Evolutionary conservation across 1,140 invertebrate genomes (phyloP).

Genomic region (Pteromalus puparum): DNA sequence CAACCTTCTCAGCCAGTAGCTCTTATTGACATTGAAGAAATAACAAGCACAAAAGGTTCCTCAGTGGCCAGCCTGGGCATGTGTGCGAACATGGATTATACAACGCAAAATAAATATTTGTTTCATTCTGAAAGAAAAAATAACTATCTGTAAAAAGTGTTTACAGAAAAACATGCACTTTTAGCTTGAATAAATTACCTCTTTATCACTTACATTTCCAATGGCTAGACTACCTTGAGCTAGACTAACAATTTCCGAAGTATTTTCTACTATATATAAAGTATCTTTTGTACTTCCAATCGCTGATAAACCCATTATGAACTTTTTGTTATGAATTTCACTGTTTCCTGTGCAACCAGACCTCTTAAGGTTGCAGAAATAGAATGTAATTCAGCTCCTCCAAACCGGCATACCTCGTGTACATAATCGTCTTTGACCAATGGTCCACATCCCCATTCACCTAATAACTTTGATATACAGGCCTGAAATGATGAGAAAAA

Average conservation of each 20-base stretch:
- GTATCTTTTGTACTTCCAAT: constrained; percentile 20
- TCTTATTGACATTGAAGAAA: constrained; percentile 78
- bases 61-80: constrained; percentile 89
- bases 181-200: constrained; percentile 36
- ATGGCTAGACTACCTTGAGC: constrained; percentile 69
- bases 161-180: neutral
- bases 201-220: constrained; percentile 58
- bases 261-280: constrained; percentile 20
- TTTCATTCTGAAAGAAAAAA: constrained; percentile 56
- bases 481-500: constrained; percentile 69
- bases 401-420: constrained; percentile 96
- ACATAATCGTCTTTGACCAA: constrained; percentile 94
- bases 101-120: constrained; percentile 84
- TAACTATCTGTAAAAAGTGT: constrained; percentile 18
- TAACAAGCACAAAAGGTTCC: constrained; percentile 87
- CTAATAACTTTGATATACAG: constrained; percentile 86
- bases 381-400: constrained; percentile 95
- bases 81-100: constrained; percentile 86
- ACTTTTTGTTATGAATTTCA: constrained; percentile 92
- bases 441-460: constrained; percentile 89
- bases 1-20: too few relatives aligned
- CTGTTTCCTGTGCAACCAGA: constrained; percentile 95
- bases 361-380: constrained; percentile 96
- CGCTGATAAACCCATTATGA: constrained; percentile 23
- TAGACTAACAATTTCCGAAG: constrained; percentile 70